phyloP scores from a whole-genome alignment of 2,797 vertebrate genomes.

The Ptychobarbus kaznakovi region DNA sequence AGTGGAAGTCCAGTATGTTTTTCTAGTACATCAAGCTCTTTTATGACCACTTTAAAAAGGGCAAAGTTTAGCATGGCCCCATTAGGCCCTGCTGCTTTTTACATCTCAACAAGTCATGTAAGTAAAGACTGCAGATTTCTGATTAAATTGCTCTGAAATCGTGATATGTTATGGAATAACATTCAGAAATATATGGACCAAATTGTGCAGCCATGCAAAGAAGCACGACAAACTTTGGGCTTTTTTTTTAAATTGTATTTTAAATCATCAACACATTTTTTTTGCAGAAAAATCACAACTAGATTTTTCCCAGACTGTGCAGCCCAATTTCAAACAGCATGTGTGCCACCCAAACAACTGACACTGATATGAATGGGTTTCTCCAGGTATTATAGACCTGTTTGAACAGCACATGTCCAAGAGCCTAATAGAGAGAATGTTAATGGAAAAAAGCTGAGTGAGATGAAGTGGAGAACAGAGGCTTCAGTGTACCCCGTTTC shows the following conservation, averaged over 20 bases:
- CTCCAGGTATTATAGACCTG: neutral
- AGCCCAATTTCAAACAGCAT: neutral
- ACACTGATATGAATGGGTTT: neutral
- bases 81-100: neutral
- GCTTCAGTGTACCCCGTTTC: slow-evolving; percentile 49
- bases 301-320: neutral
- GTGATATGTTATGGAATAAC: neutral
- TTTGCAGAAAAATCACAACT: neutral
- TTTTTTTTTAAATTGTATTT: neutral
- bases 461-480: slow-evolving; percentile 52
- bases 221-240: neutral
- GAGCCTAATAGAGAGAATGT: slow-evolving; percentile 34
- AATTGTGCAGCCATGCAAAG: neutral
- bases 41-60: neutral
- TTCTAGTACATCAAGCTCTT: neutral
- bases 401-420: slow-evolving; percentile 19
- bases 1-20: neutral
- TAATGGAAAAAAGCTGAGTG: slow-evolving; percentile 26
- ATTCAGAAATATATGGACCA: neutral
- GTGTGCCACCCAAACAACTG: neutral
- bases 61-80: neutral
- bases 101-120: too few relatives aligned
- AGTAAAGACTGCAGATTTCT: neutral
- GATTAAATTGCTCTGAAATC: neutral
- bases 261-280: neutral